Base-by-base conservation (phyloP, 2,797 vertebrate species). In the Myotis planiceps region DNA sequence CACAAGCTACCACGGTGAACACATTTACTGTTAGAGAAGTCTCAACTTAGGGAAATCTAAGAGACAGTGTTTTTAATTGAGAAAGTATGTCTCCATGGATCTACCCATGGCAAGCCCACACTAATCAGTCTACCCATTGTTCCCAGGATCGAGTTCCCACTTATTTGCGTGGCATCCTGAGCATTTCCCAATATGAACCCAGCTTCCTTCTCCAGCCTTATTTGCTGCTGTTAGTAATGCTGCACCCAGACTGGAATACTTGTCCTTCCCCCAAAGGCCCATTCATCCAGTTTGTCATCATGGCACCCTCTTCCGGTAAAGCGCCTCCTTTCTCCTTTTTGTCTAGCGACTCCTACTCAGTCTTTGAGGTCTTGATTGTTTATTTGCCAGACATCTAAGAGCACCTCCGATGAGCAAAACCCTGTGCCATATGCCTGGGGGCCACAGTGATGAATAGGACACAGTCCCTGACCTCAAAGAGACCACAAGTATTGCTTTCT, bases 331-430 rank as follows among this genome's bases (percentile, higher is more conserved):
- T 94, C 27, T 78, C 55, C 80, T 19, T 89, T 65, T 39, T 58
- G 69, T 75, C 49, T 94, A 9, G 71, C 82, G 71, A 74, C 75
- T 69, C 83, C 76, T 42, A 58, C 80, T 80, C 58, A 27, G 66
- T 79, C 72, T 88, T 53, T 90, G 79, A 94, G 65, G 60, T 92
- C 45, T 55, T 88, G 45, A 55, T 83, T 83, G 72, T 34, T 89
- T 76, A 65, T 51, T 84, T 88, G 83, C 86, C 89, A 80, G 9
- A 2, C 27, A 29, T 75, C 53, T 88, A 1, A 51, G 63, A 45
- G 42, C 69, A 81, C 63, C 32, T 90, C 81, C 25, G 34, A 9
- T n/a, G 86, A 92, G 39, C 51, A 89, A 72, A 92, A 5, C 68
- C 49, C 60, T 45, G 1, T 60, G 49, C 27, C 83, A 8, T 66